Evolutionary conservation across 2,888 invertebrate species (phyloP), one percentile per base, ranked within the genome.

Genomic region (Achlya flavicornis): DNA sequence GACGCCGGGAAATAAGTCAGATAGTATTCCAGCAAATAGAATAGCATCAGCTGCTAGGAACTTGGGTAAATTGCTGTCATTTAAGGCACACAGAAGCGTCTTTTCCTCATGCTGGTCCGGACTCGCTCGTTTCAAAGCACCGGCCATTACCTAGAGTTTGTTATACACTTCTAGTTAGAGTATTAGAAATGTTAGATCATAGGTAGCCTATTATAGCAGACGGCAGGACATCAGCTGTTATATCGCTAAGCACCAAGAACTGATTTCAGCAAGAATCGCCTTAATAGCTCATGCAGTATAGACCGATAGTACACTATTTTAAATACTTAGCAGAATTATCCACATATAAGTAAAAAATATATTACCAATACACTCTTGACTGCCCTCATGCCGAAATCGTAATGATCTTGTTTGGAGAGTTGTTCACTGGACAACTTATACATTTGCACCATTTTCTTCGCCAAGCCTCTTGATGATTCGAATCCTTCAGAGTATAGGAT

Each of bases 401-500:
- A 98, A 80, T 98, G 98, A 81, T 98, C 97, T 81, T 98, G 98
- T 76, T 98, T 97, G 0, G 98, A 98, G 1, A 98, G 94, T 83
- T 98, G 98, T 83, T 98, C 98, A 76, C 97, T 97, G 78, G 98
- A 98, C 6, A 98, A 91, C 78, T 98, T 98, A 89, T 98, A 98
- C 97, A 98, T 97, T 85, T 98, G 96, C 0, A 97, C 97, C 98
- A 98, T 98, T 88, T 98, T 98, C 80, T 97, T 96, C 0, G 98
- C 97, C n/a, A 98, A 91, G 4, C 95, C 94, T 84, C 96, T 97
- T 0, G 98, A 98, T 0, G 97, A 97, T 84, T 98, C 98, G 80
- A 98, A 98, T 11, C 98, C 98, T 91, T 98, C 98, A 0, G 98
- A 98, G 86, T 98, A 98, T n/a, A 98, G 89, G 69, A 97, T 98